A percentile compares a stretch with the other conserved stretches of the same genome.
Evolutionary conservation across 64 coral and sea anemone species (phyloP).

Genomic region (Pocillopora verrucosa): DNA sequence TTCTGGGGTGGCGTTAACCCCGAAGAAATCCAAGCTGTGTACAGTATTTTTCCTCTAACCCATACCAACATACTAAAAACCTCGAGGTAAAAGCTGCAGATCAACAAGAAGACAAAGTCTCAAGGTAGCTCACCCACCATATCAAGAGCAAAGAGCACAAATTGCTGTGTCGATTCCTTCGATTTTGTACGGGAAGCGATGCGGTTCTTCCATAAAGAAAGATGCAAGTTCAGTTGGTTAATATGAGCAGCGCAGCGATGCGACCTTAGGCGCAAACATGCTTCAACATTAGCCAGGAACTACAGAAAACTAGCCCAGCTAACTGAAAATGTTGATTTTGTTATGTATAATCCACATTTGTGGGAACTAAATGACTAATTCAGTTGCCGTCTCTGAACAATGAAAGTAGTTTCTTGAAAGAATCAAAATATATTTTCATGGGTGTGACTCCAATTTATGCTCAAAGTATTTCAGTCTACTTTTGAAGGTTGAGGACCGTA

Average conservation of each 20-base stretch:
- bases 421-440: too few relatives aligned
- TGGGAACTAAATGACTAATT: slow-evolving; percentile 21
- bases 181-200: slow-evolving; percentile 57
- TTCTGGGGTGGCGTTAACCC: slow-evolving; percentile 58
- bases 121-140: slow-evolving; percentile 16
- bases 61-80: slow-evolving; percentile 18
- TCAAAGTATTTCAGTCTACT: too few relatives aligned
- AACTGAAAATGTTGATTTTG: slow-evolving; percentile 6
- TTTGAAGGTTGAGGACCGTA: too few relatives aligned
- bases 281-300: slow-evolving; percentile 36
- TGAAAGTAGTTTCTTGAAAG: not conserved
- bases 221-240: slow-evolving; percentile 6
- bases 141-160: slow-evolving; percentile 25
- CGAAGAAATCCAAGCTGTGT: slow-evolving; percentile 57
- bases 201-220: slow-evolving; percentile 15
- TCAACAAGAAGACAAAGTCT: slow-evolving; percentile 39
- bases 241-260: slow-evolving; percentile 17
- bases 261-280: slow-evolving; percentile 36
- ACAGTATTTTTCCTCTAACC: slow-evolving; percentile 55
- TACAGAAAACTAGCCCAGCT: slow-evolving; percentile 13
- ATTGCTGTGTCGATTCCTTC: slow-evolving; percentile 31
- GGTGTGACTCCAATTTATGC: too few relatives aligned
- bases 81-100: slow-evolving; percentile 22
- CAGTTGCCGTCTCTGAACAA: not conserved
- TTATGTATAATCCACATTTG: not conserved